Base-by-base conservation (phyloP, 2,888 invertebrate genomes). In the Drosophila atripex region DNA sequence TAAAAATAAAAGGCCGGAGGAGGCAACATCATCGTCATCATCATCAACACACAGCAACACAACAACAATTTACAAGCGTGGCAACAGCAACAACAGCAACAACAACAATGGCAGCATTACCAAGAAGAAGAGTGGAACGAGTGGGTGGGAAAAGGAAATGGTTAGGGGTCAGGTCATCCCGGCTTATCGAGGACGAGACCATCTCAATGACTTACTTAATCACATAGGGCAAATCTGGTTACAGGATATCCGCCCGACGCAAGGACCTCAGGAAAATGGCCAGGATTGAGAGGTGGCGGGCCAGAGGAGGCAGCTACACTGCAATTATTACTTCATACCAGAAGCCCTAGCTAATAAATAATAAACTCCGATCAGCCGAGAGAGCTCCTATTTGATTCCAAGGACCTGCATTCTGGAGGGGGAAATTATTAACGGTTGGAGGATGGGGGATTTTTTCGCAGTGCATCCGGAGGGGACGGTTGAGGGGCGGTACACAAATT, bases 201-300 rank as follows among this genome's bases (percentile, higher is more conserved):
- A 78, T 77, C 86, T 88, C 86, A 86, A 86, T 86, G 86, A 86
- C 88, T 86, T 88, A 83, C 86, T 86, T 86, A 88, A 86, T 88
- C 88, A 83, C 87, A 86, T 84, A 84, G 86, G 73, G 80, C 80
- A 86, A 86, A 86, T 86, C 86, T 88, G 78, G 80, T 88, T 83
- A 78, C 88, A 83, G 88, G 79, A 88, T 86, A 88, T 88, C 86
- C 88, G 80, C 68, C 63, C 76, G 70, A 83, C 72, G 78, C 76
- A 75, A 77, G 77, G 84, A 76, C 80, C 76, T 73, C 73, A 38
- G 49, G 75, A 71, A 64, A 30, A 18, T 35, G 30, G 51, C 30
- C 52, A 30, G 38, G 23, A 5, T 21, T 28, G 64, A 11, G 50
- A 45, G 64, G 45, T 51, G 21, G 50, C 28, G 28, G 2, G 11